Percentiles rank a stretch among this genome's conserved stretches.
phyloP scores from a whole-genome alignment of 2,797 vertebrate genomes.

The Galaxias olidus region DNA sequence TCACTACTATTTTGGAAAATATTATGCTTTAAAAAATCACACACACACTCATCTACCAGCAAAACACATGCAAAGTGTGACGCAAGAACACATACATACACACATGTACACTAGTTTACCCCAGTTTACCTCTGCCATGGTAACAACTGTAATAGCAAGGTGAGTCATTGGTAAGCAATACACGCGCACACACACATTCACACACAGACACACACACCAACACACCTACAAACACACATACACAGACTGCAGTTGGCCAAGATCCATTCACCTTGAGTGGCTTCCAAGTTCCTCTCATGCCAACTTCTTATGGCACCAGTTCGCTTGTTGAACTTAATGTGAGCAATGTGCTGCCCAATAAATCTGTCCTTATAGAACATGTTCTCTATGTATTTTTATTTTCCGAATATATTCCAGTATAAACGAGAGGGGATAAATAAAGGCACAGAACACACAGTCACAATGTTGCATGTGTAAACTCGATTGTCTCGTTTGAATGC shows the following conservation, averaged over 20 bases:
- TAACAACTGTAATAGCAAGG: constrained; percentile 4
- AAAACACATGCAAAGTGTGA: neutral
- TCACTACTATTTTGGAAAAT: constrained; percentile 22
- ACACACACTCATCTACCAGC: constrained; percentile 1
- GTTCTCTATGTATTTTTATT: neutral
- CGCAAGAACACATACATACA: constrained; percentile 2
- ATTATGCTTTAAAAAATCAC: constrained; percentile 1
- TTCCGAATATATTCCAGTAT: no score
- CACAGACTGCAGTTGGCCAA: neutral
- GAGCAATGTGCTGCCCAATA: constrained; percentile 1
- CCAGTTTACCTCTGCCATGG: constrained; percentile 10
- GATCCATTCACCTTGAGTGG: neutral
- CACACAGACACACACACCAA: neutral
- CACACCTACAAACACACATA: neutral
- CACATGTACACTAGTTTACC: neutral
- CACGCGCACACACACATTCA: neutral
- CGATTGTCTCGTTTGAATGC: no score
- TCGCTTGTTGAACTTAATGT: neutral
- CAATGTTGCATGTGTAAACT: no score
- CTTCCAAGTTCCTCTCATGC: neutral
- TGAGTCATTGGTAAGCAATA: constrained; percentile 10
- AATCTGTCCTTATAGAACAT: neutral
- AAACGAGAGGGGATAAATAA: no score
- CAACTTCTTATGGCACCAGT: constrained; percentile 3
- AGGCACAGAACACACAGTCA: no score